phyloP scores from a whole-genome alignment of 2,888 invertebrate genomes.

The Caenorhabditis japonica region DNA sequence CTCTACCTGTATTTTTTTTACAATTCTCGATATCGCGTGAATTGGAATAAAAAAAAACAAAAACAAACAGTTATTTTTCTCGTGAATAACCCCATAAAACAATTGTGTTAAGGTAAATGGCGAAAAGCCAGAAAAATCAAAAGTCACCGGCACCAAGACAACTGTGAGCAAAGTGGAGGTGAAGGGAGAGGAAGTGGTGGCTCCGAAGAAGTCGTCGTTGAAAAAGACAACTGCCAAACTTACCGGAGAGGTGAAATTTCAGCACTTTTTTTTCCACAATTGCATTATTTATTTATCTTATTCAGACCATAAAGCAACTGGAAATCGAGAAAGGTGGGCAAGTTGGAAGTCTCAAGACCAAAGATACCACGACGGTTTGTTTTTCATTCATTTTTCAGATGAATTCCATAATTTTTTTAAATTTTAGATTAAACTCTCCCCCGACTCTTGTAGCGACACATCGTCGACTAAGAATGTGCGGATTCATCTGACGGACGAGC shows the following conservation, averaged over 20 bases:
- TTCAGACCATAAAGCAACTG: constrained; percentile 27
- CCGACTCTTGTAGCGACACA: constrained; percentile 45
- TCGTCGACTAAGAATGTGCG: constrained; percentile 48
- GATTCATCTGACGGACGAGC: constrained; percentile 39
- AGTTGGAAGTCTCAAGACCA: constrained; percentile 34
- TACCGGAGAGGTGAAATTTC: constrained; percentile 38
- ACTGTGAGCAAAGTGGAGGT: constrained; percentile 46
- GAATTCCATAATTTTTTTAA: no score
- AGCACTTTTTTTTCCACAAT: no score
- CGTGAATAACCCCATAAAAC: no score
- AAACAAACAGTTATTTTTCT: no score
- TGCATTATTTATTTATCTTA: no score
- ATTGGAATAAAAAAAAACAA: no score
- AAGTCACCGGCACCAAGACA: constrained; percentile 41
- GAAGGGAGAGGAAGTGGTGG: constrained; percentile 43
- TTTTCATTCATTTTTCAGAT: background rate
- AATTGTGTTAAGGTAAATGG: constrained; percentile 46
- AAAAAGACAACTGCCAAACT: constrained; percentile 44
- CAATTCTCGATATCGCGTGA: no score
- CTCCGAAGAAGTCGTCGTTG: constrained; percentile 46
- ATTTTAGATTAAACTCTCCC: constrained; percentile 43
- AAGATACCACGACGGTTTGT: constrained; percentile 36
- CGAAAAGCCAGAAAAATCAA: constrained; percentile 42
- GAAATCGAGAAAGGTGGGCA: constrained; percentile 44
- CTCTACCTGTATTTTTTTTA: no score